These are phyloP conservation scores for Schizaphis graminum DNA, from an alignment of 2,888 invertebrate genomes.

Conservation along the genomic window DNA sequence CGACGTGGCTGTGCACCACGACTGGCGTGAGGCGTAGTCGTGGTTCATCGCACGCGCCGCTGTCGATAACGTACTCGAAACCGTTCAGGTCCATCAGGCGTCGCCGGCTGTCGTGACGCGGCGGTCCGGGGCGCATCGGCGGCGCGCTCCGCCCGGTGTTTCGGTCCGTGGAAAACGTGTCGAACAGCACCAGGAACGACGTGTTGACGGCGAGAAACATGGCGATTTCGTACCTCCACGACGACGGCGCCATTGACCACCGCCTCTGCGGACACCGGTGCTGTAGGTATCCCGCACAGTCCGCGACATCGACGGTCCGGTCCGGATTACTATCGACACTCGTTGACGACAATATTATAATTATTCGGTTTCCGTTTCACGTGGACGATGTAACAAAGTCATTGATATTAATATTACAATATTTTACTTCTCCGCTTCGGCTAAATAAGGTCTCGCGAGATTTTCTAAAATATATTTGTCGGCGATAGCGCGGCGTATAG, in stretches of 20 bases:
- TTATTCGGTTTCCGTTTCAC: neutral
- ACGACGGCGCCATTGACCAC: neutral
- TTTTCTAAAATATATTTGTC: neutral
- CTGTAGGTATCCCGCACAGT: neutral
- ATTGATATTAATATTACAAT: neutral
- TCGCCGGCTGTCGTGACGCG: neutral
- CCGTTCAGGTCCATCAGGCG: neutral
- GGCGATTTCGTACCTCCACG: neutral
- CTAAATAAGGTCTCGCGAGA: neutral
- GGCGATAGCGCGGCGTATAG: neutral
- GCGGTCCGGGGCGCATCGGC: neutral
- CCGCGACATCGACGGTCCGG: constrained; percentile 2
- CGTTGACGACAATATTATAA: neutral
- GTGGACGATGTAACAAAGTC: neutral
- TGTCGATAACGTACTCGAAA: constrained; percentile 27
- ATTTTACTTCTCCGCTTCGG: neutral
- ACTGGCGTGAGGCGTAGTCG: constrained; percentile 2
- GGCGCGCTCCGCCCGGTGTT: neutral
- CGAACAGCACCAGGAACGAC: constrained; percentile 1
- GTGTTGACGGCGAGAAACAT: constrained; percentile 4
- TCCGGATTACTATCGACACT: neutral
- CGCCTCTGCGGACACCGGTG: neutral
- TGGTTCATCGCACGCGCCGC: constrained; percentile 9
- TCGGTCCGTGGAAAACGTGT: neutral
- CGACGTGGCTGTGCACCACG: constrained; percentile 49